Conservation (phyloP, 2,797 vertebrate species). For the Pantherophis alleghaniensis region DNA sequence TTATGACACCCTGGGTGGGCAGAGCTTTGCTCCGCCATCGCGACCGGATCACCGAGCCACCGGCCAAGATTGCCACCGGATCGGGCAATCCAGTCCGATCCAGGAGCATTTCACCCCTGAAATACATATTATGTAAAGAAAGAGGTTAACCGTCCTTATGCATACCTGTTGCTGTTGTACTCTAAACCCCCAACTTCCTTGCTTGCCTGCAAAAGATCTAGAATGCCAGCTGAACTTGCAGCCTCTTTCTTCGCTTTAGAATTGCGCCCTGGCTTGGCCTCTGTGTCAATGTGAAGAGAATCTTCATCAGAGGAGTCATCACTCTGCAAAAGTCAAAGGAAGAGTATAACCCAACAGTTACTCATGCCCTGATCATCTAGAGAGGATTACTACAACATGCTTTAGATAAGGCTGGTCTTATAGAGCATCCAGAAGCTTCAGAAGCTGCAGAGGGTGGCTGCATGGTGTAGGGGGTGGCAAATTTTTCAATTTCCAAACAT, state of each 20-base stretch:
- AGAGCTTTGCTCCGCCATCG: no score
- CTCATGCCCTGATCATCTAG: not conserved
- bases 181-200: conserved; percentile 97
- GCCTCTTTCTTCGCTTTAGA: conserved; percentile 92
- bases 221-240: conserved; percentile 87
- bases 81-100: no score
- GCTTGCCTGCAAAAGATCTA: conserved; percentile 96
- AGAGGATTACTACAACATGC: not conserved
- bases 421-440: not conserved
- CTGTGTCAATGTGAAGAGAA: conserved; percentile 95
- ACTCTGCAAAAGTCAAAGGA: conserved; percentile 67
- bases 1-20: no score
- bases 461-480: no score
- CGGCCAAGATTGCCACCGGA: no score
- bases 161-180: conserved; percentile 94
- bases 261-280: conserved; percentile 80
- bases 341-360: not conserved
- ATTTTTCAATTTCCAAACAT: no score
- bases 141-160: not conserved
- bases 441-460: not conserved
- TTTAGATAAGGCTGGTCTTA: not conserved
- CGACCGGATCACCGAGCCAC: rapidly evolving
- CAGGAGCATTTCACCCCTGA: no score
- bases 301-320: conserved; percentile 93
- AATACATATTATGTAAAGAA: not conserved